Evolutionary conservation across 1,140 invertebrate genomes (phyloP).

Genomic region (Yoshiicerus persimilis): DNA sequence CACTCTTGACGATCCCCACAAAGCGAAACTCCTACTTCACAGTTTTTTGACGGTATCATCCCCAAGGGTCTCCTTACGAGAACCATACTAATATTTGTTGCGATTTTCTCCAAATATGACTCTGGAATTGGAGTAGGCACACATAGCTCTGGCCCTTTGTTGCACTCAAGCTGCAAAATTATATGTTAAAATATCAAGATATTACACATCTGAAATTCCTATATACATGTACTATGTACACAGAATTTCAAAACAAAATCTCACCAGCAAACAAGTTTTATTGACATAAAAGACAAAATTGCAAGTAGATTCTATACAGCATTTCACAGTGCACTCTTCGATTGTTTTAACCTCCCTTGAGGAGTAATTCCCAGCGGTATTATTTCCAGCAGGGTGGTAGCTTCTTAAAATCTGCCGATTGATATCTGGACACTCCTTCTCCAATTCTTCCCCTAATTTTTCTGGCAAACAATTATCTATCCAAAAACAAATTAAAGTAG

Average conservation of each 20-base stretch:
- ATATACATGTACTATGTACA: background rate
- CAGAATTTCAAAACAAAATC: background rate
- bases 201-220: background rate
- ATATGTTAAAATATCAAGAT: background rate
- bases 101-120: slow-evolving; percentile 58
- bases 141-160: slow-evolving; percentile 53
- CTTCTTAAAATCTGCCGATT: background rate
- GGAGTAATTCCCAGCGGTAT: slow-evolving; percentile 54
- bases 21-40: slow-evolving; percentile 51
- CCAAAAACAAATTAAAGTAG: background rate
- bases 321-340: slow-evolving; percentile 69
- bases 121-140: slow-evolving; percentile 56
- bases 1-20: slow-evolving; percentile 54
- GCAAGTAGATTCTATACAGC: slow-evolving; percentile 68
- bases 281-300: slow-evolving; percentile 78
- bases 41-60: slow-evolving; percentile 28
- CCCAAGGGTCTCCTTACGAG: slow-evolving; percentile 60
- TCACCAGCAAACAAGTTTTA: slow-evolving; percentile 65
- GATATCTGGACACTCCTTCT: slow-evolving; percentile 2
- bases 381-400: background rate
- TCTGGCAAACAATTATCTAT: background rate
- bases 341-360: slow-evolving; percentile 60
- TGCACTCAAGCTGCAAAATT: slow-evolving; percentile 61
- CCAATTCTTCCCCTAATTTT: background rate
- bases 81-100: slow-evolving; percentile 70